These are phyloP conservation scores for Dermatophagoides farinae DNA, from an alignment of 1,140 invertebrate species.

Conservation along the genomic window DNA sequence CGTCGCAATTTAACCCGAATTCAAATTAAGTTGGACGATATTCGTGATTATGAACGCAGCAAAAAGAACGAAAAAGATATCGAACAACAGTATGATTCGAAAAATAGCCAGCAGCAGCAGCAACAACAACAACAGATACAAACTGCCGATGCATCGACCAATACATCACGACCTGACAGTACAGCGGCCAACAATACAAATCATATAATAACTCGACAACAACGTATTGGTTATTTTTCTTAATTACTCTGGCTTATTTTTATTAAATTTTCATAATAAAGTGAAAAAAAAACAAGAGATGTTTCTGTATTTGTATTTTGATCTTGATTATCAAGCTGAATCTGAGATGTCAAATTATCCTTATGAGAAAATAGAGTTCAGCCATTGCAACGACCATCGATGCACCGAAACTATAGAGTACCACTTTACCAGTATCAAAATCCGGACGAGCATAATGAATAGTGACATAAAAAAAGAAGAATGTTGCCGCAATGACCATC, in stretches of 20 bases:
- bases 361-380: conserved; percentile 14
- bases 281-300: too few species aligned
- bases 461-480: conserved; percentile 13
- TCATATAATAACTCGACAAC: too few species aligned
- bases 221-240: too few species aligned
- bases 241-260: too few species aligned
- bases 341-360: conserved; percentile 1
- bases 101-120: too few species aligned
- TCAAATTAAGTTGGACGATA: not conserved
- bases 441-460: conserved; percentile 11
- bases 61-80: not conserved
- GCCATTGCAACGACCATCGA: conserved; percentile 14
- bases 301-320: too few species aligned
- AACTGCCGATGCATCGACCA: too few species aligned
- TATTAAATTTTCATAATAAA: too few species aligned
- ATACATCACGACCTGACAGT: too few species aligned
- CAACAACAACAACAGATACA: too few species aligned
- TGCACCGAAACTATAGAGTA: conserved; percentile 7
- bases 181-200: too few species aligned
- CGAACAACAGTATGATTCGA: too few species aligned
- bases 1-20: conserved; percentile 5
- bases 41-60: not conserved
- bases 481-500: conserved; percentile 12
- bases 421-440: not conserved
- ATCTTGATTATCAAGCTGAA: not conserved